Percentiles rank a stretch among this genome's conserved stretches.
These are phyloP conservation scores for Hirtodrosophila cameraria DNA, from an alignment of 2,888 invertebrate species.

Conservation along the genomic window DNA sequence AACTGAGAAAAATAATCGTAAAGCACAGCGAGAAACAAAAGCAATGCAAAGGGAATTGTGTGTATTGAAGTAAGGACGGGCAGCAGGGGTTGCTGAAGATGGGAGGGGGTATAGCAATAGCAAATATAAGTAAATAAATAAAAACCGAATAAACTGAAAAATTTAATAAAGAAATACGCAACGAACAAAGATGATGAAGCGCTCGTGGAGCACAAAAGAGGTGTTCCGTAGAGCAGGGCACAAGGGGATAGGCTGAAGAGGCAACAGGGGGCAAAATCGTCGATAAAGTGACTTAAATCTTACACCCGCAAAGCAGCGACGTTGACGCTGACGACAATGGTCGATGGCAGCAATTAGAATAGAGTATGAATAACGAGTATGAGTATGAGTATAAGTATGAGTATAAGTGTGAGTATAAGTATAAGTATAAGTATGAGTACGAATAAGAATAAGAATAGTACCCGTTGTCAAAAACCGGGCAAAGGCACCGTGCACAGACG, in stretches of 20 bases:
- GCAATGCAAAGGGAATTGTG: conserved; percentile 53
- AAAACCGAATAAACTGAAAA: conserved; percentile 79
- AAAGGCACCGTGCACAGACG: conserved; percentile 38
- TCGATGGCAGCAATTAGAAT: conserved; percentile 71
- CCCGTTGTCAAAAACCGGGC: conserved; percentile 28
- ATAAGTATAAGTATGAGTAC: conserved; percentile 12
- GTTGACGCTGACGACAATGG: conserved; percentile 35
- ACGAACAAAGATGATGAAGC: conserved; percentile 51
- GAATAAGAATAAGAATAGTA: conserved; percentile 12
- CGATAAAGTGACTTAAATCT: conserved; percentile 81
- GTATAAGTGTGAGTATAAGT: conserved; percentile 6
- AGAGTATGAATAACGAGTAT: conserved; percentile 45
- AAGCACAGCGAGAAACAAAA: conserved; percentile 66
- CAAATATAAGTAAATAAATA: conserved; percentile 81
- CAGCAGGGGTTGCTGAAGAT: neutral
- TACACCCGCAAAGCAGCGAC: conserved; percentile 72
- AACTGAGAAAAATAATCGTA: conserved; percentile 72
- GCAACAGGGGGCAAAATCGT: conserved; percentile 59
- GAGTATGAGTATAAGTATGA: conserved; percentile 10
- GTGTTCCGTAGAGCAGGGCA: neutral
- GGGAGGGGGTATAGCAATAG: conserved; percentile 51
- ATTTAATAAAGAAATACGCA: conserved; percentile 80
- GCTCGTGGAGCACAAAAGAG: conserved; percentile 16
- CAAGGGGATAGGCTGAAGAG: neutral
- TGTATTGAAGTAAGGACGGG: conserved; percentile 32